Evolutionary conservation across 2,113 vertebrate genomes (phyloP), one percentile per base, ranked within the genome.

Genomic region (Vidua chalybeata): DNA sequence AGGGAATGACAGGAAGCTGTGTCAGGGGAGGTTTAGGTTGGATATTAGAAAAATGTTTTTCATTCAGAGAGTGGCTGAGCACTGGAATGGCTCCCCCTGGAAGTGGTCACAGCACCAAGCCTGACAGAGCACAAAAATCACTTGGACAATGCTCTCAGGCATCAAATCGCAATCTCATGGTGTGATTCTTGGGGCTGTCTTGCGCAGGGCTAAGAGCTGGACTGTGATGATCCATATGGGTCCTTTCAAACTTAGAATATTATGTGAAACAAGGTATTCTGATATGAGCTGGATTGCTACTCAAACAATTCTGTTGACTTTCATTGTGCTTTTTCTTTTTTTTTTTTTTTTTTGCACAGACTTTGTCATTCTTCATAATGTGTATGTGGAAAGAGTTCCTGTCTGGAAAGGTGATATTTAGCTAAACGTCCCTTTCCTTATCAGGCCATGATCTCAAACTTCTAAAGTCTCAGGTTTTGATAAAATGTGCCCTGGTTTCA

Each of bases 251-350:
- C 5, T 48, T 55, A 28, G 10, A 35, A 48, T 76, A 55, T 49
- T 69, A 17, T 54, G 9, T 75, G 39, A 48, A 75, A 51, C 19
- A 45, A 74, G 11, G 13, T 73, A 15, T 71, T 84, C 35, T 68
- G 51, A 46, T 14, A 19, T 6, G 4, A 41, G 30, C 62, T 82
- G 37, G 15, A 21, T 71, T 72, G 39, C 77, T 61, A 33, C 66
- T 73, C 61, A 45, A 33, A 54, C 31, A 73, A 14, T 46, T 64
- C n/a, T 26, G 9, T 26, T 90, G 52, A 62, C 43, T 89, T 87
- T 27, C 31, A 15, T 46, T 0, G 0, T 72, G 33, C 10, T 1
- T n/a, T n/a, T n/a, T 7, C 35, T 35, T 35, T 35, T 35, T 35
- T 35, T 35, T 35, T 35, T 33, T 78, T 67, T 54, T 69, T 51